Evolutionary conservation across 1,140 invertebrate species (phyloP), one percentile per base, ranked within the genome.

Genomic region (Camponotus floridanus): DNA sequence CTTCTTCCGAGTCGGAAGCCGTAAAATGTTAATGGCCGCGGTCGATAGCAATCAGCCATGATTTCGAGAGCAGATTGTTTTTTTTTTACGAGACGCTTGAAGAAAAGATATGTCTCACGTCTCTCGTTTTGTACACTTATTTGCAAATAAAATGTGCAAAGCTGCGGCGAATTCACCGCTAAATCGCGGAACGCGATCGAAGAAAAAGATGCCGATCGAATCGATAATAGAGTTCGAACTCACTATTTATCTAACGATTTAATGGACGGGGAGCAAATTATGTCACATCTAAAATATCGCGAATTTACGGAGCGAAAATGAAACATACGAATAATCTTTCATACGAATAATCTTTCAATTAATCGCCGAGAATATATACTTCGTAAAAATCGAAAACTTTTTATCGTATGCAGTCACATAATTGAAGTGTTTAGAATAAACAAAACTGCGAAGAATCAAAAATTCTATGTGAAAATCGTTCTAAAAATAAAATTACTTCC

Each of bases 1-100:
- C 36, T 68, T 61, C 55, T 36, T 81, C 55, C 36, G 67, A 73
- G 55, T 15, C 26, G 67, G 39, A 45, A 21, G 67, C 79, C 55
- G 68, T 48, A 68, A 83, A 83, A 83, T 39, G 79, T 73, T 73
- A 73, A 81, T 81, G 55, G 79, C 55, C 39, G 18, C 26, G 79
- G 67, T 61, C 61, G 45, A 59, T 48, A 21, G 6, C 51, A 39
- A 81, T 81, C 67, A 48, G 67, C 78, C 39, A 15, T 21, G 67
- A 73, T 81, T 81, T 81, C 78, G 78, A 81, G 78, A 71, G 65
- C 36, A 9, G 51, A 5, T 71, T 55, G 51, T 57, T 81, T 39
- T 81, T 80, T 81, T 70, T 81, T 61, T 81, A 73, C 55, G 31
- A 83, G 55, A 21, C 68, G 15, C 13, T 59, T 36, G 45, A 7